Conservation (phyloP, 92 coral and sea anemone species). For the Meandrina meandrites region DNA sequence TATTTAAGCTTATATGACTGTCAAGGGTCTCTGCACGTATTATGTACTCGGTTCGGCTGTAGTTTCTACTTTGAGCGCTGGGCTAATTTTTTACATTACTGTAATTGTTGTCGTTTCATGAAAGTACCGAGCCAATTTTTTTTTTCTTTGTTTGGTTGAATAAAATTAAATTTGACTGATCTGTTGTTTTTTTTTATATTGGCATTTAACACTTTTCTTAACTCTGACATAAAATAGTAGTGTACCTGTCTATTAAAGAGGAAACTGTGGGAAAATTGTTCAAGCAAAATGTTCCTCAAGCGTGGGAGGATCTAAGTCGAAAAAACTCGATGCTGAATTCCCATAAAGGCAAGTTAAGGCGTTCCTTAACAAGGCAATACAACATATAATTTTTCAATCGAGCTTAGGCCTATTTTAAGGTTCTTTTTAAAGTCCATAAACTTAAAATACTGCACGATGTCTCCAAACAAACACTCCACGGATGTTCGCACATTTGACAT, state of each 20-base stretch:
- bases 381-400: constrained; percentile 18
- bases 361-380: constrained; percentile 26
- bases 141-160: too few species aligned
- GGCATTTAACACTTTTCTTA: neutral
- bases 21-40: too few species aligned
- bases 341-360: constrained; percentile 38
- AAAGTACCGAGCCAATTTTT: too few species aligned
- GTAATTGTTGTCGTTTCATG: too few species aligned
- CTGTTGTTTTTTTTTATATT: neutral
- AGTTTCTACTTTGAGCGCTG: too few species aligned
- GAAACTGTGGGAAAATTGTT: too few species aligned
- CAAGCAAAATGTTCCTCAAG: constrained; percentile 27
- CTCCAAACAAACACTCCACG: constrained; percentile 20
- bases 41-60: too few species aligned
- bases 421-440: constrained; percentile 5
- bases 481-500: constrained; percentile 31
- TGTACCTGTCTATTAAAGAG: too few species aligned
- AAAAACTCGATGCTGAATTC: constrained; percentile 23
- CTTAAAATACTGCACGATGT: constrained; percentile 17
- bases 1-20: too few species aligned
- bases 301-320: constrained; percentile 28
- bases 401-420: constrained; percentile 14
- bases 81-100: too few species aligned
- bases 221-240: too few species aligned
- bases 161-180: too few species aligned